A percentile compares a stretch with the other conserved stretches of the same genome.
Conservation (phyloP, 2,888 invertebrate species). For the Mythimna albipuncta region DNA sequence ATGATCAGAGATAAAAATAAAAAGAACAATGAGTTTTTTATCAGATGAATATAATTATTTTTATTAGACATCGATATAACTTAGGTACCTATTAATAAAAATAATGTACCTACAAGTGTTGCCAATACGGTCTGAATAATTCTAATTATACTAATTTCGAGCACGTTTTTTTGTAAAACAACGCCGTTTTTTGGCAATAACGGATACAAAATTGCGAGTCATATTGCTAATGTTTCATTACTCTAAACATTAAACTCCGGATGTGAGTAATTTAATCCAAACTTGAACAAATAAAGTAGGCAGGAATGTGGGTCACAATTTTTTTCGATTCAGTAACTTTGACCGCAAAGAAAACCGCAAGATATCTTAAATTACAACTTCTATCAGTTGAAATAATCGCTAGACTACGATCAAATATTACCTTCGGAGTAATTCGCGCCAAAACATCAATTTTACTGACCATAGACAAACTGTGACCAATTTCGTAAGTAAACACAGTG, state of each 20-base stretch:
- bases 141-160: neutral
- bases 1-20: neutral
- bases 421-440: conserved; percentile 51
- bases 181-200: conserved; percentile 15
- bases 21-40: neutral
- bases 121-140: neutral
- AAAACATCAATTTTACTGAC: conserved; percentile 30
- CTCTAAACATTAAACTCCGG: conserved; percentile 50
- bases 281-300: conserved; percentile 32
- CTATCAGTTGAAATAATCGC: conserved; percentile 46
- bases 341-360: conserved; percentile 57
- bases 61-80: neutral
- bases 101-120: neutral
- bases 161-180: neutral
- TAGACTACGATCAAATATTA: conserved; percentile 56
- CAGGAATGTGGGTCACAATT: conserved; percentile 41
- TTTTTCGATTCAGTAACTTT: conserved; percentile 51
- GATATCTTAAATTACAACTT: conserved; percentile 44
- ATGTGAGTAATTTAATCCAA: conserved; percentile 45
- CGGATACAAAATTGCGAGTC: conserved; percentile 14
- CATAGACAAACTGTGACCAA: conserved; percentile 43
- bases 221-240: conserved; percentile 27
- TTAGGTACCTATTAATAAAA: neutral
- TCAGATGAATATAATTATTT: neutral
- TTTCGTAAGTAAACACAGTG: conserved; percentile 16